phyloP scores from a whole-genome alignment of 2,797 vertebrate species.

The Anolis apletophallus region DNA sequence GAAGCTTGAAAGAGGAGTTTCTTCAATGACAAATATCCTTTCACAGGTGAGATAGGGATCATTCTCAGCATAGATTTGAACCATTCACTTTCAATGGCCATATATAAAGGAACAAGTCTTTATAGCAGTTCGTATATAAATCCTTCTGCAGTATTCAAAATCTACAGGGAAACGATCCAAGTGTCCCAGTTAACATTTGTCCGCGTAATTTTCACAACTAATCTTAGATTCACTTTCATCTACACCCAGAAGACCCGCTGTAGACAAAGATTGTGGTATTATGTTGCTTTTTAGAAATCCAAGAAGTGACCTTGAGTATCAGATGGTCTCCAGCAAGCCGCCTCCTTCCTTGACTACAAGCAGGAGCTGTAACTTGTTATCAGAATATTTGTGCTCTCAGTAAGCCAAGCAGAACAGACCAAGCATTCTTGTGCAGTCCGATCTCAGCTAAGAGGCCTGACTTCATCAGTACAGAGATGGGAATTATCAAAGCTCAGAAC shows the following conservation, averaged over 20 bases:
- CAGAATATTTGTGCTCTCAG: conserved; percentile 26
- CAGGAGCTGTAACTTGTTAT: conserved; percentile 33
- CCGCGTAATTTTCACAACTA: background rate
- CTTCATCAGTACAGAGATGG: background rate
- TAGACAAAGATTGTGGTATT: background rate
- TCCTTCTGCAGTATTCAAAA: background rate
- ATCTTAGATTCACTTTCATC: background rate
- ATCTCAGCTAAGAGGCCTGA: conserved; percentile 2
- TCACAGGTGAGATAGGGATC: background rate
- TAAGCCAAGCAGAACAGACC: conserved; percentile 36
- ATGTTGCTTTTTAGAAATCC: conserved; percentile 15
- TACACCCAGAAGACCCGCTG: background rate
- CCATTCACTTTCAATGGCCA: background rate
- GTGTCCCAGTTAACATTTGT: background rate
- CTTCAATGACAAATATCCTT: background rate
- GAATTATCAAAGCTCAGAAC: conserved; percentile 23
- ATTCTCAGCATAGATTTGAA: background rate
- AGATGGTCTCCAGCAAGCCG: background rate
- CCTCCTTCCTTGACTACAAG: conserved; percentile 23
- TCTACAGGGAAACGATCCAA: background rate
- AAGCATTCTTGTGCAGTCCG: conserved; percentile 29
- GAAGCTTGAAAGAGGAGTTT: no score
- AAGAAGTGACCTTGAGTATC: conserved; percentile 40
- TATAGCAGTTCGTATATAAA: background rate
- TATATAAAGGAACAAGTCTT: background rate